Evolutionary conservation across 2,797 vertebrate species (phyloP), one percentile per base, ranked within the genome.

Genomic region (Chanos chanos): DNA sequence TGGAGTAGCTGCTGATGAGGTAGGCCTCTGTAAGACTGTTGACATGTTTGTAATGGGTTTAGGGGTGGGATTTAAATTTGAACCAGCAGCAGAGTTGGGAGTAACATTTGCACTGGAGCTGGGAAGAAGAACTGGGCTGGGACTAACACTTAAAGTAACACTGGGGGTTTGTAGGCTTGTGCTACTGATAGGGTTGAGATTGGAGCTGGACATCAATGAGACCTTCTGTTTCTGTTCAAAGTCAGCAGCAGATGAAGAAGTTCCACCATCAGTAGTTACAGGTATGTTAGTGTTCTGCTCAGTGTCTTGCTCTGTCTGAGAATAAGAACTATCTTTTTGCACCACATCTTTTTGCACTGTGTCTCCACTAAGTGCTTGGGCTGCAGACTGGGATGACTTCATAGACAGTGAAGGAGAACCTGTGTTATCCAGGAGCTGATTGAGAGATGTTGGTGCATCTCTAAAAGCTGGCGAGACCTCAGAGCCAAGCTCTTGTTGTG

Each of bases 371-470:
- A n/a, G n/a, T 8, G 12, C 34, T 36, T 44, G 25, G 43, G 41
- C 41, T 75, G 61, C 68, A 70, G 60, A 64, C 61, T 83, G 83
- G 36, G 84, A 62, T 28, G 92, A 80, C 28, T 94, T 93, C 79
- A 84, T 85, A 43, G 89, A 84, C 66, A 89, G 79, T 5, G 90
- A 90, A 61, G 87, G 77, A 68, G 85, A 78, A 79, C 86, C 87
- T 43, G 93, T 85, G 81, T 92, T 94, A 78, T 99, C 96, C 69
- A 99, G 87, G 77, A 99, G 88, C 78, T 98, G 97, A 84, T 95
- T 96, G 61, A 98, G 86, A 16, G 95, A 97, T 54, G 93, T 95
- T 60, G 95, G 94, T 70, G 91, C 85, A 70, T 94, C 87, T 81
- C 90, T 92, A 77, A 92, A 83, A 73, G 91, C 86, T 78, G 92